Base-by-base conservation (phyloP, 2,797 vertebrate species). In the Sylvilagus floridanus region DNA sequence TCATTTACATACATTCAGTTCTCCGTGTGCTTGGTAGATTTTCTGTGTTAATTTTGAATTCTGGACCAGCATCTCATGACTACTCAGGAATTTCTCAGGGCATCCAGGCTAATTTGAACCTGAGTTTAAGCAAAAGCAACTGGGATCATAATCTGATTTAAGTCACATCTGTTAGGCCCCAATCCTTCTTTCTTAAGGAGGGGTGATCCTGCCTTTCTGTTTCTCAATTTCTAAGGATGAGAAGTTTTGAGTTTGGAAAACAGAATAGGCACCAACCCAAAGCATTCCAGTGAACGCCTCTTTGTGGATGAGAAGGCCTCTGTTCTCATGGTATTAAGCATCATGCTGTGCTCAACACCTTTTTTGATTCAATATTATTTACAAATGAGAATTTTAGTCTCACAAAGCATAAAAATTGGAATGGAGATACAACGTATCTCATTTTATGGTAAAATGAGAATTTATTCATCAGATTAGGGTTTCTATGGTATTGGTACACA, bases 41-140 rank as follows among this genome's bases (percentile, higher is more conserved):
- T 91, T 88, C 30, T 88, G 14, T 63, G 85, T 62, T 73, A 96
- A 81, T 81, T 95, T 79, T 68, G 57, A 92, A 79, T 92, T 96
- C 47, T 66, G 93, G 78, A 71, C 35, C 5, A 82, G 17, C 22
- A 47, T 79, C 26, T 82, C 60, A 84, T 35, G 0, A 0, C 77
- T 93, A 21, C 32, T 24, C 0, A 26, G 52, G 14, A 63, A 68
- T 71, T 71, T 94, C 52, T 84, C 78, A 85, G 77, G 30, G 6
- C 42, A 82, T 28, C 12, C 13, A 21, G 77, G 79, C 5, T 60
- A 75, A 84, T 84, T 83, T 63, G 54, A 94, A 90, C 81, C 28
- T 73, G 86, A 89, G 26, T 66, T 77, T 57, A 95, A 89, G 65
- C 66, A 42, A 95, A 97, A 95, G 14, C 60, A 77, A 24, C 28